Evolutionary conservation across 2,797 vertebrate genomes (phyloP), one percentile per base, ranked within the genome.

Genomic region (Dipus sagitta): DNA sequence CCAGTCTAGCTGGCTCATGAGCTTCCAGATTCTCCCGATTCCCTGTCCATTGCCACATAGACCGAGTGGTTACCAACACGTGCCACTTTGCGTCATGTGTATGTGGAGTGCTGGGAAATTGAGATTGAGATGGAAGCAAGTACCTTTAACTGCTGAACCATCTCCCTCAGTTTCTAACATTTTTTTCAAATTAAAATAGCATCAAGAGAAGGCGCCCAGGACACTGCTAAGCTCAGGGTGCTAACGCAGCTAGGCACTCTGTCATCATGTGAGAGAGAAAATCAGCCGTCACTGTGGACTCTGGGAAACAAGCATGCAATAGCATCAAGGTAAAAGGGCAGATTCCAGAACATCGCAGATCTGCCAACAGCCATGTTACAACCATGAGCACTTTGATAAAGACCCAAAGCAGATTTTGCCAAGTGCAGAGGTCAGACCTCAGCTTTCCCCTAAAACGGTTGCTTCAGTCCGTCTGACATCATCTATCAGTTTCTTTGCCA

Each of bases 401-500:
- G 80, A 58, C 72, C 14, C 38, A 78, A 60, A 64, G 62, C 15
- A 24, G 74, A 81, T 0, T 1, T 58, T 3, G 26, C 78, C 42
- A n/a, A 62, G 80, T 1, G 20, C 84, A 74, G 78, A 96, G 94
- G 87, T 75, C 84, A 77, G 81, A 80, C 92, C 0, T 30, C 92
- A 93, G 74, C 1, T 71, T 91, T 88, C 83, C 90, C 72, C 28
- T 92, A 74, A 95, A 60, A 70, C 6, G 1, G 6, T 26, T 42
- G 86, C 80, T 64, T 89, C 62, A 20, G 86, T 34, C 68, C 7
- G 28, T 52, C 10, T 34, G 32, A 62, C 65, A 74, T 88, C 32
- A 6, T 23, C 11, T 21, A 60, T 4, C 34, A 32, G 54, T 26
- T 81, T 47, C 74, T 26, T 38, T 23, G 60, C 52, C 71, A 47